phyloP scores from a whole-genome alignment of 30 jellyfish, hydroid and myxozoan genomes.

The Mastigias papua region DNA sequence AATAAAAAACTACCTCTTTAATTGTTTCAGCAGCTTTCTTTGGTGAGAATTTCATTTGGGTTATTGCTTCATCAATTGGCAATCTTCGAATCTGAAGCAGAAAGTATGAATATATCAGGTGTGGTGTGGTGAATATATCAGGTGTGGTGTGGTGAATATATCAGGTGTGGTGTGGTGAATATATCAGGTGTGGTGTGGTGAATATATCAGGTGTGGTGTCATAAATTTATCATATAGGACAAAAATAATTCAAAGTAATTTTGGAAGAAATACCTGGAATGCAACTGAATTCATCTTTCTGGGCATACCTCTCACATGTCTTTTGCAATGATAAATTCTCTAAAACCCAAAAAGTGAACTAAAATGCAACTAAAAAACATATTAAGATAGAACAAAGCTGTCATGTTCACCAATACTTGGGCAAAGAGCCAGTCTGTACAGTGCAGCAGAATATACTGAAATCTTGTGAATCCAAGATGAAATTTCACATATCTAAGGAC shows the following conservation, averaged over 20 bases:
- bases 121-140: too few relatives aligned
- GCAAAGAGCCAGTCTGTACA: too few relatives aligned
- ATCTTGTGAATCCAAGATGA: too few relatives aligned
- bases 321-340: constrained; percentile 85
- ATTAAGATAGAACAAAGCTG: too few relatives aligned
- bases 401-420: too few relatives aligned
- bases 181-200: too few relatives aligned
- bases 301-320: constrained; percentile 88
- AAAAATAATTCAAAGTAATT: not conserved
- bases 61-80: constrained; percentile 92
- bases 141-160: too few relatives aligned
- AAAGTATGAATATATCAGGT: not conserved
- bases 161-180: too few relatives aligned
- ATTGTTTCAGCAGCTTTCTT: constrained; percentile 92
- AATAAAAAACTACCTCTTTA: constrained; percentile 55
- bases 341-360: constrained; percentile 23
- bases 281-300: constrained; percentile 85
- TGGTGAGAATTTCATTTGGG: constrained; percentile 83
- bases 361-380: too few relatives aligned
- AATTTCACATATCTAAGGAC: too few relatives aligned
- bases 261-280: constrained; percentile 64
- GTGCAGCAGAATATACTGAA: too few relatives aligned
- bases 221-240: not conserved
- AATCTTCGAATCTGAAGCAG: constrained; percentile 70
- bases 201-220: too few relatives aligned